These are phyloP conservation scores for Protonibea diacanthus DNA, from an alignment of 2,797 vertebrate species.

Conservation along the genomic window DNA sequence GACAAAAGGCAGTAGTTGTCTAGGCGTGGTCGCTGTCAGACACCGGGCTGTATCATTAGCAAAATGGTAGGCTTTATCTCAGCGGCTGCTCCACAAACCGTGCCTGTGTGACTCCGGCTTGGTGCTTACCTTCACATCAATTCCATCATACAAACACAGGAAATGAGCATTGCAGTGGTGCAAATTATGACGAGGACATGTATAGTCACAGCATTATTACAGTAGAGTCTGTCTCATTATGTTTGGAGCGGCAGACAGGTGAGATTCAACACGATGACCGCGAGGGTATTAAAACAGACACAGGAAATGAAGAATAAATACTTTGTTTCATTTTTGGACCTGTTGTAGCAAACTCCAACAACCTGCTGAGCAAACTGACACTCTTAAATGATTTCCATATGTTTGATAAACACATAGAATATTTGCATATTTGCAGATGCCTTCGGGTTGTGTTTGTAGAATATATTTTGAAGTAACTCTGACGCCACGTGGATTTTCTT, in stretches of 20 bases:
- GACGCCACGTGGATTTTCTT: background rate
- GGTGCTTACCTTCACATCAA: slow-evolving; percentile 14
- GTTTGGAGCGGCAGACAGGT: background rate
- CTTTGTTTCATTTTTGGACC: background rate
- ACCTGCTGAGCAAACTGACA: background rate
- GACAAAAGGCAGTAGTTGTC: slow-evolving; percentile 51
- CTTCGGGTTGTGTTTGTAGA: background rate
- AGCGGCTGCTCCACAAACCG: background rate
- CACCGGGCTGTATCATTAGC: slow-evolving; percentile 45
- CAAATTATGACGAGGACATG: slow-evolving; percentile 39
- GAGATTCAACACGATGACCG: background rate
- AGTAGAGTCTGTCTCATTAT: slow-evolving; percentile 1
- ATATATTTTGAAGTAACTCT: background rate
- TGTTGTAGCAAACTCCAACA: background rate
- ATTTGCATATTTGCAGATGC: background rate
- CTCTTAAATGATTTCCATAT: background rate
- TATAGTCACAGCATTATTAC: background rate
- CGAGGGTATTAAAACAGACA: background rate
- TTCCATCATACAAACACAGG: slow-evolving; percentile 23
- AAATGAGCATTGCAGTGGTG: slow-evolving; percentile 42
- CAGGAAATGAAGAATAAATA: background rate
- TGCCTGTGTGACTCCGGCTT: slow-evolving; percentile 4
- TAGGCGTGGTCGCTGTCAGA: slow-evolving; percentile 52
- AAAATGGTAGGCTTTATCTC: slow-evolving; percentile 33
- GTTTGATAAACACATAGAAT: background rate